Evolutionary conservation across 2,888 invertebrate species (phyloP), one percentile per base, ranked within the genome.

Genomic region (Dendrolimus houi): DNA sequence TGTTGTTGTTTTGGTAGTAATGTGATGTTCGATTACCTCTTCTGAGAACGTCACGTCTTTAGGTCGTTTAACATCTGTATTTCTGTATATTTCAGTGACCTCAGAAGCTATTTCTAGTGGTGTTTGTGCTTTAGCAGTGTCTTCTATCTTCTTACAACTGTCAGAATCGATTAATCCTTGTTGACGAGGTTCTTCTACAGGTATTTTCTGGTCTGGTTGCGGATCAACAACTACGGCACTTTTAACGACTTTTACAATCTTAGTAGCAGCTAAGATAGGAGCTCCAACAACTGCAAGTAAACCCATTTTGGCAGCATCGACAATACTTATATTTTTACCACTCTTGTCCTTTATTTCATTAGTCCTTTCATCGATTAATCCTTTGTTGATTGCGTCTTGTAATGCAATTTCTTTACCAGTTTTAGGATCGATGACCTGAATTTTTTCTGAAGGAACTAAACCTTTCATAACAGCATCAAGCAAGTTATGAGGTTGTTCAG

Each of bases 291-390:
- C 94, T 54, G 93, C 92, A 9, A 97, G 81, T 40, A 95, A 84
- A 9, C 97, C 97, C 66, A 94, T 86, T 81, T 95, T 95, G 12
- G 94, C 93, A 41, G 96, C 96, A 69, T 96, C 95, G 53, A 92
- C 87, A 58, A 97, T 81, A 57, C 93, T 93, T 14, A 96, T 92
- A 65, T 92, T 93, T 54, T 93, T 92, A 3, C 95, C 95, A 1
- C 92, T 83, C 64, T 92, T 91, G 69, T 95, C 94, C 63, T 91
- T 92, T 56, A 96, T 92, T 60, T 94, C 92, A 3, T 94, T 94
- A 0, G 94, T 93, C 57, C 92, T 86, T 57, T 92, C 92, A 81
- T 97, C 94, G 55, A 98, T 91, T 56, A 97, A 92, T 55, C 96
- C 95, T 66, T 93, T 93, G 9, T 92, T 80, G 52, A 98, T 91